Percentiles rank a stretch among this genome's conserved stretches.
These are phyloP conservation scores for Hexactinellida sp. DNA, from an alignment of 37 sponge, comb jelly and placozoan species.

Conservation along the genomic window DNA sequence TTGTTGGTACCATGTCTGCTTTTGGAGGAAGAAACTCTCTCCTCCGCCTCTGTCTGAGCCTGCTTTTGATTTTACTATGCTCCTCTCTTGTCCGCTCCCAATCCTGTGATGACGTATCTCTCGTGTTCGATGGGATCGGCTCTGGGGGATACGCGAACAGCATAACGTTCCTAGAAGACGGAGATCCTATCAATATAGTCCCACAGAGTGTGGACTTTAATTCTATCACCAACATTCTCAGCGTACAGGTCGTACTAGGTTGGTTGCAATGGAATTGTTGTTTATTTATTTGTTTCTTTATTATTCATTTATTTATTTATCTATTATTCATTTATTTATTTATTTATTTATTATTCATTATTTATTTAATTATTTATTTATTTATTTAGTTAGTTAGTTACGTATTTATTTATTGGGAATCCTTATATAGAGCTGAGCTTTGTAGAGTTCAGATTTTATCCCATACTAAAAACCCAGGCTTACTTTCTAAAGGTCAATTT, in stretches of 20 bases:
- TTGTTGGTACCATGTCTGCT: background rate
- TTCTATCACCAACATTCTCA: background rate
- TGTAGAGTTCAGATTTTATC: no score
- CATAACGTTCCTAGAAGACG: background rate
- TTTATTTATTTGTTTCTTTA: background rate
- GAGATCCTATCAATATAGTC: background rate
- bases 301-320: background rate
- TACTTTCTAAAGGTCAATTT: no score
- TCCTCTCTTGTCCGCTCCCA: background rate
- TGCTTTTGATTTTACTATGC: background rate
- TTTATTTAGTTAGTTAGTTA: no score
- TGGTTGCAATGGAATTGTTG: background rate
- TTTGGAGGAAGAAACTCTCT: slow-evolving; percentile 8
- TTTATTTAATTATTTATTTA: no score
- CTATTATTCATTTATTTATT: background rate
- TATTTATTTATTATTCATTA: no score
- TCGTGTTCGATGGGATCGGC: background rate
- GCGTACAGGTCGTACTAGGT: background rate
- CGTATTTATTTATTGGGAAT: no score
- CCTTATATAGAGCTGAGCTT: no score
- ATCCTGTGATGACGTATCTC: background rate
- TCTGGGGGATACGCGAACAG: background rate
- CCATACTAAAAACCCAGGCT: no score
- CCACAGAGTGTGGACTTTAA: background rate
- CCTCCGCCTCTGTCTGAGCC: background rate